Evolutionary conservation across 2,888 invertebrate species (phyloP).

Genomic region (Nephrotoma guestfalica): DNA sequence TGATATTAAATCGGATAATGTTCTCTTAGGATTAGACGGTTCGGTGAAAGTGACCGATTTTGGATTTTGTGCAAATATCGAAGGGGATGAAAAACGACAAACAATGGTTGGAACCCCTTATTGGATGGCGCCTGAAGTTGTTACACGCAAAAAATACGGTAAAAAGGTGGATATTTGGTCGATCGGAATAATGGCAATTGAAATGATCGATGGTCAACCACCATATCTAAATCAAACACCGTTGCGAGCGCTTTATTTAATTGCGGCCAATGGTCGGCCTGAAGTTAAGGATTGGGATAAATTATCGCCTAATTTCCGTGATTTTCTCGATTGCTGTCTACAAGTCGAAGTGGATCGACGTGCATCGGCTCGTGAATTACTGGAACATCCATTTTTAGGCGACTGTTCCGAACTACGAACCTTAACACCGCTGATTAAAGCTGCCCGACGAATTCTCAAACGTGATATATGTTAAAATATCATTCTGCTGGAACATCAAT

Average conservation of each 20-base stretch:
- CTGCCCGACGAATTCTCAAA: conserved; percentile 73
- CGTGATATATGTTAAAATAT: conserved; percentile 9
- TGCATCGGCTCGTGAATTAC: conserved; percentile 71
- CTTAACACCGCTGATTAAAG: conserved; percentile 77
- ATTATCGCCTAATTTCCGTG: conserved; percentile 60
- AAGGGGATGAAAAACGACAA: conserved; percentile 86
- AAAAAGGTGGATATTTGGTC: conserved; percentile 92
- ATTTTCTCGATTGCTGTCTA: conserved; percentile 77
- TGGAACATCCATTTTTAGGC: conserved; percentile 82
- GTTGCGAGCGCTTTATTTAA: conserved; percentile 79
- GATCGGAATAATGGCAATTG: conserved; percentile 92
- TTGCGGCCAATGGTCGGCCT: conserved; percentile 90
- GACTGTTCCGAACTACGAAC: conserved; percentile 68
- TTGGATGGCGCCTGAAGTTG: conserved; percentile 97
- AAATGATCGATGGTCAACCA: conserved; percentile 91
- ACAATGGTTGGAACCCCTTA: conserved; percentile 98
- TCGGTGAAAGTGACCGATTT: conserved; percentile 89
- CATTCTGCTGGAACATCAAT: background rate
- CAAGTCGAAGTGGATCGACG: conserved; percentile 81
- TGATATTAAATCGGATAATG: conserved; percentile 96
- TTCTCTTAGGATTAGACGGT: conserved; percentile 85
- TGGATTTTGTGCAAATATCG: conserved; percentile 95
- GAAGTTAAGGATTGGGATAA: conserved; percentile 71
- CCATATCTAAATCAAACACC: conserved; percentile 94
- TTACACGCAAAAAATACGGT: conserved; percentile 83